These are phyloP conservation scores for Halcyon chelicuti DNA, from an alignment of 2,797 vertebrate species.

Conservation along the genomic window DNA sequence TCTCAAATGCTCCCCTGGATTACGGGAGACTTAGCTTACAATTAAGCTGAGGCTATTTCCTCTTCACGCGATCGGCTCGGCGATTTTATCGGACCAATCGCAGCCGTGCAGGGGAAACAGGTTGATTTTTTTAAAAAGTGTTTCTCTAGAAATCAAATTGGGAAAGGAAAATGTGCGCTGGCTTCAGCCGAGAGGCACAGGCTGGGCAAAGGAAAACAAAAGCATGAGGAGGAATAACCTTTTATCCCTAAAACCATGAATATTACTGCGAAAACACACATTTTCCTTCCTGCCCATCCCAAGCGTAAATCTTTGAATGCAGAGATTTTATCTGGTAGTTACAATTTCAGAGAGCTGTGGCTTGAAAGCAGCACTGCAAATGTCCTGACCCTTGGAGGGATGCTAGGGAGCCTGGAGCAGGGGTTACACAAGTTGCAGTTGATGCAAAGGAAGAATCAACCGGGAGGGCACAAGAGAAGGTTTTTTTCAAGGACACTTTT, in stretches of 20 bases:
- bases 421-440: background rate
- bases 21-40: constrained; percentile 91
- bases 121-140: constrained; percentile 70
- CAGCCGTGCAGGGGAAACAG: constrained; percentile 53
- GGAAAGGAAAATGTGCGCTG: background rate
- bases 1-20: constrained; percentile 92
- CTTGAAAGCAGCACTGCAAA: background rate
- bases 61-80: constrained; percentile 79
- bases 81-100: constrained; percentile 76
- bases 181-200: background rate
- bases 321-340: background rate
- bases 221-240: constrained; percentile 30
- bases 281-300: background rate
- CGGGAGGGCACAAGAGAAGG: background rate
- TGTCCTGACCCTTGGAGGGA: background rate
- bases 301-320: background rate
- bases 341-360: background rate
- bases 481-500: constrained; percentile 43
- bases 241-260: background rate
- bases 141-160: constrained; percentile 21
- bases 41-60: constrained; percentile 92
- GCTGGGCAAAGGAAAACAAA: constrained; percentile 32
- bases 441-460: constrained; percentile 2
- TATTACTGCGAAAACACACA: background rate
- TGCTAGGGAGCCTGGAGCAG: background rate